Conservation (phyloP, 2,888 invertebrate species). For the Dorcus parallelipipedus region DNA sequence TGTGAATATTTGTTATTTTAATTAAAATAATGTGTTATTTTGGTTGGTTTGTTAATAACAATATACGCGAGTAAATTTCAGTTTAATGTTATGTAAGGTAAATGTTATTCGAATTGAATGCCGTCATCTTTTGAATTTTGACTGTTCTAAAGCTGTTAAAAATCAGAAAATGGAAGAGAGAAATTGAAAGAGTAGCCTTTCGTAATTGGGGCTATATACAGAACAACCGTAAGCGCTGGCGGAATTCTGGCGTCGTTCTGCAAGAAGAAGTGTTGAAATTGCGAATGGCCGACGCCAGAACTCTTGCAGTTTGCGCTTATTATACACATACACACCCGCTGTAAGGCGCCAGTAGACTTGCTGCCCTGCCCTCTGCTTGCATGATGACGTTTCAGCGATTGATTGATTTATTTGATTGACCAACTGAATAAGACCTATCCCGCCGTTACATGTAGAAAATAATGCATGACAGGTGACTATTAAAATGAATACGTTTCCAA, state of each 20-base stretch:
- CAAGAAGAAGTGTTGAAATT: background rate
- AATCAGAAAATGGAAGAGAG: background rate
- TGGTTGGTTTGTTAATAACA: too few species aligned
- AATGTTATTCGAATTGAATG: too few species aligned
- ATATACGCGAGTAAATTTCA: too few species aligned
- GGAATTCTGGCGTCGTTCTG: background rate
- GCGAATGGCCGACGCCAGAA: background rate
- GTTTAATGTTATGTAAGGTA: too few species aligned
- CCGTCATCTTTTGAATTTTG: too few species aligned
- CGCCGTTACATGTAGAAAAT: slow-evolving; percentile 8
- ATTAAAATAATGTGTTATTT: too few species aligned
- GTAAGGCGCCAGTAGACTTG: slow-evolving; percentile 31
- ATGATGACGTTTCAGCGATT: slow-evolving; percentile 19
- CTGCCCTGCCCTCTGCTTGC: slow-evolving; percentile 29
- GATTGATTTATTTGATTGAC: slow-evolving; percentile 17
- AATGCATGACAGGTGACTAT: slow-evolving; percentile 35
- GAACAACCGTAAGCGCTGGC: slow-evolving; percentile 28
- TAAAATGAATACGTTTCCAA: slow-evolving; percentile 48
- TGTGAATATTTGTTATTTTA: too few species aligned
- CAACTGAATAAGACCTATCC: slow-evolving; percentile 12
- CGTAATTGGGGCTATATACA: slow-evolving; percentile 28
- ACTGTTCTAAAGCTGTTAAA: too few species aligned
- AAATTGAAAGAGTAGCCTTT: slow-evolving; percentile 5
- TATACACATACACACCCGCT: slow-evolving; percentile 9
- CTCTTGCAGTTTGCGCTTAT: background rate